Base-by-base conservation (phyloP, 2,888 invertebrate genomes). In the Blera fallax region DNA sequence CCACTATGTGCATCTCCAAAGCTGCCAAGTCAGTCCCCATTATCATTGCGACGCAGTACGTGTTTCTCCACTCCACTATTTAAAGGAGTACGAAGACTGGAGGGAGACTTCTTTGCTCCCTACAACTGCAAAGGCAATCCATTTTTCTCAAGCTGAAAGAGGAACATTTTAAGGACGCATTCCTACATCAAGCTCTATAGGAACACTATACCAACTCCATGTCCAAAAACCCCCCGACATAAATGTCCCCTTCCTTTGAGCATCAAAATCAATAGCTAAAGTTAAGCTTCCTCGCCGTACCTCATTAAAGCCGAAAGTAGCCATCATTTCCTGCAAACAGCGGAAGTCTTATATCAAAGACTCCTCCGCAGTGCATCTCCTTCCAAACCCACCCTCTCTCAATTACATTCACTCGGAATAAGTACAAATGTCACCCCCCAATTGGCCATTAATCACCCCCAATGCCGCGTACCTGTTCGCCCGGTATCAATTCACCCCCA, bases 391-490 rank as follows among this genome's bases (percentile, higher is more conserved):
- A 5, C 24, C n/a, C 40, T 40, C 69, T 32, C 64, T 65, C 77
- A 77, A 77, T 77, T 48, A 78, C 73, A 73, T 58, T 84, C 69
- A 70, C 58, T 76, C 18, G 70, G 16, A 80, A 45, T 85, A 80
- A 85, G 74, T 80, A 80, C 82, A 81, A 80, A 60, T 70, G 65
- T 67, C 80, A 62, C 45, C 70, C 74, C 24, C 67, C 58, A 85
- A 76, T 76, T 76, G 60, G 76, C 72, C 65, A 85, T 85, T 80
- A 85, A 85, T 85, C 80, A 80, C 70, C 54, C 54, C 45, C 70
- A 58, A 48, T 65, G 85, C 72, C 48, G 80, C 69, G 52, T 56
- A 45, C 74, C 48, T 37, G 21, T 48, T 72, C 56, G 27, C 8
- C 43, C 43, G 10, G 16, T 34, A 56, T 56, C 32, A 16, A 14